A percentile compares a stretch with the other conserved stretches of the same genome.
These are phyloP conservation scores for Danio tinwini DNA, from an alignment of 2,797 vertebrate genomes.

Conservation along the genomic window DNA sequence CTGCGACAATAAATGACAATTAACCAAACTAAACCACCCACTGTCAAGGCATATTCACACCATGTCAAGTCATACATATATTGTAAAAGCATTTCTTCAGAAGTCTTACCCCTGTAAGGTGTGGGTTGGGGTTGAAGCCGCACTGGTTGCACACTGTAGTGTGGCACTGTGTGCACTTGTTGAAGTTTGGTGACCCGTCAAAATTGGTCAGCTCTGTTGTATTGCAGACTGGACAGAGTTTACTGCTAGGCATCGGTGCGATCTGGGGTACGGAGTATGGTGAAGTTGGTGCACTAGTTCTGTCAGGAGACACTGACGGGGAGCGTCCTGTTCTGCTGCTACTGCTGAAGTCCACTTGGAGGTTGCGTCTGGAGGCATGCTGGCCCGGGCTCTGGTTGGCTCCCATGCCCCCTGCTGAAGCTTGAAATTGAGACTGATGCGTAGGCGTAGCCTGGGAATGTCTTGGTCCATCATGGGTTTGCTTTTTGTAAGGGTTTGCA, in stretches of 20 bases:
- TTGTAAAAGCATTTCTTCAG: neutral
- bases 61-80: neutral
- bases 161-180: slow-evolving; percentile 95
- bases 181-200: slow-evolving; percentile 91
- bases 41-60: too few relatives aligned
- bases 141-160: slow-evolving; percentile 97
- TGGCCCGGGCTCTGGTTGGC: slow-evolving; percentile 74
- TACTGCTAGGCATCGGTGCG: slow-evolving; percentile 97
- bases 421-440: slow-evolving; percentile 51
- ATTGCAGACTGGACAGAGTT: slow-evolving; percentile 95
- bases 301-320: slow-evolving; percentile 87
- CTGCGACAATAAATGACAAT: neutral
- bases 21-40: neutral
- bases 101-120: slow-evolving; percentile 88
- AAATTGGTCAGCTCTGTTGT: slow-evolving; percentile 91
- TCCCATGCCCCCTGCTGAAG: slow-evolving; percentile 39
- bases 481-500: slow-evolving; percentile 77
- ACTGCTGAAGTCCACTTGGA: slow-evolving; percentile 87
- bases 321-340: slow-evolving; percentile 81
- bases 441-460: slow-evolving; percentile 68
- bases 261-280: slow-evolving; percentile 97
- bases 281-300: slow-evolving; percentile 90
- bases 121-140: slow-evolving; percentile 98
- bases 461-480: slow-evolving; percentile 74
- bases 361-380: slow-evolving; percentile 84